A percentile compares a stretch with the other conserved stretches of the same genome.
These are phyloP conservation scores for Capricornis sumatraensis DNA, from an alignment of 2,113 vertebrate genomes.

Conservation along the genomic window DNA sequence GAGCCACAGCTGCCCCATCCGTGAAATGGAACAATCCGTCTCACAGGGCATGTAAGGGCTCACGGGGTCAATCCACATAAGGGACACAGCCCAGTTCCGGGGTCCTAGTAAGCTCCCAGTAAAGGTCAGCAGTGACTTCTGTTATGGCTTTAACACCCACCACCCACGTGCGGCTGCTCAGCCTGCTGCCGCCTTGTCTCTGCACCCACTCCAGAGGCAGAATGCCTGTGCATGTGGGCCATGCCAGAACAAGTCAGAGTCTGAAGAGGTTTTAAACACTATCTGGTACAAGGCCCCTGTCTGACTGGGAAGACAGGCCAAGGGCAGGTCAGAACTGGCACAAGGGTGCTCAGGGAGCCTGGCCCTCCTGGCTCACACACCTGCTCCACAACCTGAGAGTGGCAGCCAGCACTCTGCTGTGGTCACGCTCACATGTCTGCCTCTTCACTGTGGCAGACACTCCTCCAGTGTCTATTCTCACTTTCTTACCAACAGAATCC, in stretches of 20 bases:
- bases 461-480: not conserved
- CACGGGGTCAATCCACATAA: fast-evolving
- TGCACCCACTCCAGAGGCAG: not conserved
- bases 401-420: not conserved
- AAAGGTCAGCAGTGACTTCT: not conserved
- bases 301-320: not conserved
- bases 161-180: not conserved
- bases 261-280: not conserved
- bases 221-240: fast-evolving
- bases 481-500: not conserved
- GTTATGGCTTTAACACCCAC: not conserved
- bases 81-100: not conserved
- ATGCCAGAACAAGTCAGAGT: not conserved
- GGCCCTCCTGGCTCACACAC: not conserved
- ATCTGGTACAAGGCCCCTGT: not conserved
- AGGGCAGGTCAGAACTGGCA: not conserved
- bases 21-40: not conserved
- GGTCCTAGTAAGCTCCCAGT: not conserved
- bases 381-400: not conserved
- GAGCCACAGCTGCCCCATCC: not conserved
- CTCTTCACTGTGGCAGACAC: not conserved
- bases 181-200: not conserved
- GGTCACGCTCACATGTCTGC: not conserved
- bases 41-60: not conserved
- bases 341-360: not conserved